phyloP scores from a whole-genome alignment of 2,888 invertebrate genomes.

The Apotomis turbidana region DNA sequence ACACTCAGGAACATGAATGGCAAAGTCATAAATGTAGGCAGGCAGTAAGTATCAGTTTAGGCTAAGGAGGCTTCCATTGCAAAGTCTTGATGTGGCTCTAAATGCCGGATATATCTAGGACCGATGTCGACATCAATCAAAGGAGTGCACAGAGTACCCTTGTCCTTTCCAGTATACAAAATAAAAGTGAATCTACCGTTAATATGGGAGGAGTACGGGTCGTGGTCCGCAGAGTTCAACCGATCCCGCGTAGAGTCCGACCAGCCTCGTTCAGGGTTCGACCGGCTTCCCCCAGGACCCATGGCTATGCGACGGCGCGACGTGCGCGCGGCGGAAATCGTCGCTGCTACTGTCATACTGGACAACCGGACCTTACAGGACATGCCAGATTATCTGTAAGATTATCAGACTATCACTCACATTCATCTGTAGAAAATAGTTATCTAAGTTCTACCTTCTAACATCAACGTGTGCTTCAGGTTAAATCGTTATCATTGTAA shows the following conservation, averaged over 20 bases:
- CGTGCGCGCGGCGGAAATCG: slow-evolving; percentile 37
- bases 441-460: no score
- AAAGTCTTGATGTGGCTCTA: no score
- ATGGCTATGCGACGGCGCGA: slow-evolving; percentile 42
- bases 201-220: slow-evolving; percentile 43
- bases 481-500: no score
- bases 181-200: slow-evolving; percentile 36
- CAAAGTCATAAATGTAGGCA: no score
- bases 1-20: no score
- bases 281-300: slow-evolving; percentile 12
- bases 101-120: no score
- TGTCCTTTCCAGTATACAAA: slow-evolving; percentile 42
- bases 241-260: no score
- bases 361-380: slow-evolving; percentile 55
- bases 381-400: slow-evolving; percentile 56
- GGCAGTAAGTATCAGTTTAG: no score
- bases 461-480: no score
- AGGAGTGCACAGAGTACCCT: background rate
- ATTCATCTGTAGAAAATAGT: no score
- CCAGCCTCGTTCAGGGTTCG: slow-evolving; percentile 30
- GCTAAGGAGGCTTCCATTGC: no score
- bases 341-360: slow-evolving; percentile 49
- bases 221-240: slow-evolving; percentile 32
- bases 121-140: no score
- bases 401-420: background rate